Percentiles rank a stretch among this genome's conserved stretches.
These are phyloP conservation scores for Ophonus ardosiacus DNA, from an alignment of 2,888 invertebrate genomes.

Conservation along the genomic window DNA sequence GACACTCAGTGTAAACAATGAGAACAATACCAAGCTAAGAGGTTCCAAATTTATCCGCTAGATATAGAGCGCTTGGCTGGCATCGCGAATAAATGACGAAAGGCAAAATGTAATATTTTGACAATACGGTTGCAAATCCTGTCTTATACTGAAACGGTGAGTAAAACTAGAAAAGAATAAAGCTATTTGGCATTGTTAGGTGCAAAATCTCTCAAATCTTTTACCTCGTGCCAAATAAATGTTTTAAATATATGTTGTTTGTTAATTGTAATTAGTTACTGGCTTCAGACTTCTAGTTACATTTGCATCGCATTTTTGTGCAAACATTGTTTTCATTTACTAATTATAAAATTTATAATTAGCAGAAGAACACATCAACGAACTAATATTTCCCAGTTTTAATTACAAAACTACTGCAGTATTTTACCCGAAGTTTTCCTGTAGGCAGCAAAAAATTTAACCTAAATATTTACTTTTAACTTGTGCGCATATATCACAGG, in stretches of 20 bases:
- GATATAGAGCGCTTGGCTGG: too few species aligned
- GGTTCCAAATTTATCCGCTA: too few species aligned
- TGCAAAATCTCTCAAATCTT: constrained; percentile 7
- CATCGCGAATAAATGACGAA: too few species aligned
- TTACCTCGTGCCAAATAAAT: constrained; percentile 2
- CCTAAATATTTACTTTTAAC: constrained; percentile 10
- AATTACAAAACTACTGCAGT: background rate
- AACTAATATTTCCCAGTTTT: background rate
- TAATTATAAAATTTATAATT: background rate
- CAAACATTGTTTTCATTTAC: background rate
- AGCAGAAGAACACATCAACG: background rate
- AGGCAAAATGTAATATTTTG: too few species aligned
- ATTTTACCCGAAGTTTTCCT: background rate
- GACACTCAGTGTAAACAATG: too few species aligned
- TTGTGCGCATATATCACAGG: background rate
- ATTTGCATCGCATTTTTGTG: background rate
- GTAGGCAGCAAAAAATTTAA: constrained; percentile 1
- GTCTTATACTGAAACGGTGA: background rate
- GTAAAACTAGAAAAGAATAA: background rate
- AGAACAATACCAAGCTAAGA: too few species aligned
- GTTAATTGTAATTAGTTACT: constrained; percentile 27
- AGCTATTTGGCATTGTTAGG: constrained; percentile 37
- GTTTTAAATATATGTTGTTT: constrained; percentile 26
- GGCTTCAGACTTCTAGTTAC: background rate
- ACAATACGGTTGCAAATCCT: too few species aligned